phyloP scores from a whole-genome alignment of 92 coral and sea anemone species.

The Zoanthus sansibaricus region DNA sequence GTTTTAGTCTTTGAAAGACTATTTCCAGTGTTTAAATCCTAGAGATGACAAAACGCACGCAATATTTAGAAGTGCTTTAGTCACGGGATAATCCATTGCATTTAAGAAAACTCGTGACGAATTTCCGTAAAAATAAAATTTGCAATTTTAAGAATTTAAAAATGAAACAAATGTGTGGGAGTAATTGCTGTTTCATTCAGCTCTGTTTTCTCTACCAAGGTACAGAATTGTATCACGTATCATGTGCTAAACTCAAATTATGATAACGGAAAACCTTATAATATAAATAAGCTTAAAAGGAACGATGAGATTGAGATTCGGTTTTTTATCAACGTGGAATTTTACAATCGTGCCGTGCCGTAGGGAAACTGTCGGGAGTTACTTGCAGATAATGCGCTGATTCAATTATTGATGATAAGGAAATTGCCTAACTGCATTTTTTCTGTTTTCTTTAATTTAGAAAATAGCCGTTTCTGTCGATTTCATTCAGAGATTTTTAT shows the following conservation, averaged over 20 bases:
- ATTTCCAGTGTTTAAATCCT: not conserved
- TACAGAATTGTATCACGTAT: not conserved
- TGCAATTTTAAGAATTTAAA: no score
- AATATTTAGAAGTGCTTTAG: not conserved
- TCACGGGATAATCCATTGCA: not conserved
- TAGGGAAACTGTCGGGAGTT: not conserved
- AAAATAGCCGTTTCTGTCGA: not conserved
- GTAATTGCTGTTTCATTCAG: not conserved
- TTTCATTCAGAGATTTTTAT: constrained; percentile 7
- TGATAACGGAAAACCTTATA: not conserved
- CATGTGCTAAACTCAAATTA: not conserved
- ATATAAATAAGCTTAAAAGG: not conserved
- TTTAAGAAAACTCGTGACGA: constrained; percentile 4
- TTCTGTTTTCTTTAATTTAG: constrained; percentile 18
- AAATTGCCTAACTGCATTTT: constrained; percentile 6
- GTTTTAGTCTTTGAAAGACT: constrained; percentile 24
- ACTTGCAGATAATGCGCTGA: constrained; percentile 4
- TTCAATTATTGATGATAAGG: constrained; percentile 29
- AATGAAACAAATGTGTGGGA: not conserved
- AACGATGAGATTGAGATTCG: not conserved
- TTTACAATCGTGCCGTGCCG: not conserved
- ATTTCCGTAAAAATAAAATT: constrained; percentile 10
- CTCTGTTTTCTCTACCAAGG: not conserved
- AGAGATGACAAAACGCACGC: constrained; percentile 14
- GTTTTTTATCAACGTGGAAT: not conserved